These are phyloP conservation scores for Microctonus aethiopoides DNA, from an alignment of 2,888 invertebrate species.

Conservation along the genomic window DNA sequence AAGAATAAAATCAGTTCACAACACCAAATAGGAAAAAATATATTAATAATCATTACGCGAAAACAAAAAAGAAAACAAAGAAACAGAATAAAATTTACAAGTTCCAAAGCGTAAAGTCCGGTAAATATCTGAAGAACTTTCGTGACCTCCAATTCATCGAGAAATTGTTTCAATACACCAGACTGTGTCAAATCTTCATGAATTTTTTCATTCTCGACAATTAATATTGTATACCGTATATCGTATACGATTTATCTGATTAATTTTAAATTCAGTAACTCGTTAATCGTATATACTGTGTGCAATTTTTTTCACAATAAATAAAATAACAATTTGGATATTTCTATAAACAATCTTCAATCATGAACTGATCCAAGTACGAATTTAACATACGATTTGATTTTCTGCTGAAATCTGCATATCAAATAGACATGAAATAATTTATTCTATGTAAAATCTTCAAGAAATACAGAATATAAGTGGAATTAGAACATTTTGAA, in stretches of 20 bases:
- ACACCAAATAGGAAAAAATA: constrained; percentile 28
- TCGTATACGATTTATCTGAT: constrained; percentile 82
- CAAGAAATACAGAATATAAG: not conserved
- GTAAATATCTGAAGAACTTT: constrained; percentile 86
- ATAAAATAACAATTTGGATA: constrained; percentile 80
- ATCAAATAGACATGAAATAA: not conserved
- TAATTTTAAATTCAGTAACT: constrained; percentile 90
- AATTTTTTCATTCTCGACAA: constrained; percentile 96
- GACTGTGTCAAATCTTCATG: constrained; percentile 88
- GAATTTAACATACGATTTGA: constrained; percentile 79
- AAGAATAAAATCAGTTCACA: not conserved
- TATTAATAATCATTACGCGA: constrained; percentile 27
- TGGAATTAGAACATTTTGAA: too few relatives aligned
- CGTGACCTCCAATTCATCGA: constrained; percentile 73
- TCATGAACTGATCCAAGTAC: constrained; percentile 86
- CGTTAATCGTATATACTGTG: constrained; percentile 96
- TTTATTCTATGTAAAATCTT: not conserved
- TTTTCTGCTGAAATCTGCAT: constrained; percentile 88
- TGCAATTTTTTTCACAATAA: constrained; percentile 88
- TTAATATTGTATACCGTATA: constrained; percentile 93
- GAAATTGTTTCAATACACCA: constrained; percentile 80
- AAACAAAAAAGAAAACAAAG: constrained; percentile 1
- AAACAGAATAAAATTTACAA: constrained; percentile 65
- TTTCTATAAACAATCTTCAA: constrained; percentile 85
- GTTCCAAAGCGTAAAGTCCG: constrained; percentile 89